Conservation (phyloP, 2,888 invertebrate genomes). For the Salpingus planirostris region DNA sequence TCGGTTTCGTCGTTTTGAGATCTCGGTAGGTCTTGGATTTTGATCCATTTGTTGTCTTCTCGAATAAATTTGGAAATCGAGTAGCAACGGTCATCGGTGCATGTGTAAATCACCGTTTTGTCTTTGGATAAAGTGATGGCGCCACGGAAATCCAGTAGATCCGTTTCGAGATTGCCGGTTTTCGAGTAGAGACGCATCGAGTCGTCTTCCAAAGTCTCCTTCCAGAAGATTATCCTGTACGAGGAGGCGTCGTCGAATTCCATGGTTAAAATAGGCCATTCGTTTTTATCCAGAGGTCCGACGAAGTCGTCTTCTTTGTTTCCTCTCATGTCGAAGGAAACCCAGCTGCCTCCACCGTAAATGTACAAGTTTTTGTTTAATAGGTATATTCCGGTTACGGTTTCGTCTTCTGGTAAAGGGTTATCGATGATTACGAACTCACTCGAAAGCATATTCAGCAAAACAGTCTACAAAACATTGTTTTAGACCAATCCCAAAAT, state of each 20-base stretch:
- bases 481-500: background rate
- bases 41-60: conserved; percentile 52
- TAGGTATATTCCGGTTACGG: conserved; percentile 56
- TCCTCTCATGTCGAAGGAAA: conserved; percentile 69
- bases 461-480: conserved; percentile 58
- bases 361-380: conserved; percentile 66
- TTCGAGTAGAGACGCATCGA: conserved; percentile 45
- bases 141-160: conserved; percentile 28
- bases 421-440: conserved; percentile 84
- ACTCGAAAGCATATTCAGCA: conserved; percentile 88
- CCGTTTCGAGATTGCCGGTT: conserved; percentile 17
- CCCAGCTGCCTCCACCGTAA: conserved; percentile 69
- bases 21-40: conserved; percentile 52
- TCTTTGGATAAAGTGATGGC: conserved; percentile 61
- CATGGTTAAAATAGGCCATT: conserved; percentile 69
- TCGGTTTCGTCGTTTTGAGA: conserved; percentile 64
- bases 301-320: conserved; percentile 54
- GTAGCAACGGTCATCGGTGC: conserved; percentile 56
- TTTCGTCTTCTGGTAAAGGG: conserved; percentile 61
- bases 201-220: conserved; percentile 69
- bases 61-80: conserved; percentile 43
- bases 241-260: conserved; percentile 61
- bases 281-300: conserved; percentile 48
- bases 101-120: conserved; percentile 60
- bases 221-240: conserved; percentile 71